These are phyloP conservation scores for Onthophagus taurus DNA, from an alignment of 1,140 invertebrate species.

Conservation along the genomic window DNA sequence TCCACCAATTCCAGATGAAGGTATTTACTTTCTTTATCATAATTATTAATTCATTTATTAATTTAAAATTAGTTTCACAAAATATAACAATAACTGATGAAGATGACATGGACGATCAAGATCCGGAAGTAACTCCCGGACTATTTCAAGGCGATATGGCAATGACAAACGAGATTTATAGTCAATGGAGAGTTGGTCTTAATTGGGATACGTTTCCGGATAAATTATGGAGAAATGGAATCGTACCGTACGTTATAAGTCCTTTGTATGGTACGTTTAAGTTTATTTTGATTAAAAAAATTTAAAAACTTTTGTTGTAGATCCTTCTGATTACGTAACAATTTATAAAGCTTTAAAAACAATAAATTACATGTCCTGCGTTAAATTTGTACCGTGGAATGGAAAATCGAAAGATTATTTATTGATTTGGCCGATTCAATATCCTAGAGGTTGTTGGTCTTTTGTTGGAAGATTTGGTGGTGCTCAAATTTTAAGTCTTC, in stretches of 20 bases:
- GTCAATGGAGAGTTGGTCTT: conserved; percentile 50
- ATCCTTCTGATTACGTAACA: conserved; percentile 45
- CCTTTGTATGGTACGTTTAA: conserved; percentile 47
- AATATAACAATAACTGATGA: not conserved
- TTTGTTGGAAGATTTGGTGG: conserved; percentile 56
- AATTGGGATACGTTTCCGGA: conserved; percentile 57
- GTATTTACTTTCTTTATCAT: conserved; percentile 20
- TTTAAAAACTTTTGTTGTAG: conserved; percentile 29
- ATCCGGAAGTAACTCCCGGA: conserved; percentile 57
- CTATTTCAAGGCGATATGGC: conserved; percentile 62
- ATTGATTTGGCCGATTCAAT: conserved; percentile 54
- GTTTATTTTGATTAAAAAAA: no score
- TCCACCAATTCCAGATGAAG: conserved; percentile 37
- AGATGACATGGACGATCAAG: conserved; percentile 32
- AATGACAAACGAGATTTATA: conserved; percentile 41
- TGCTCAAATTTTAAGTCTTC: conserved; percentile 52
- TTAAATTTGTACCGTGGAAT: conserved; percentile 54
- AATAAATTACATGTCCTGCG: conserved; percentile 52
- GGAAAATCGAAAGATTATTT: conserved; percentile 50
- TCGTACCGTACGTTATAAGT: conserved; percentile 51
- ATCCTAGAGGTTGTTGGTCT: conserved; percentile 60
- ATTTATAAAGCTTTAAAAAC: conserved; percentile 49
- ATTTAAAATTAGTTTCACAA: conserved; percentile 4
- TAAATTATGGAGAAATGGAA: conserved; percentile 48
- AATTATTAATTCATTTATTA: not conserved